Base-by-base conservation (phyloP, 1,140 invertebrate genomes). In the Mya arenaria region DNA sequence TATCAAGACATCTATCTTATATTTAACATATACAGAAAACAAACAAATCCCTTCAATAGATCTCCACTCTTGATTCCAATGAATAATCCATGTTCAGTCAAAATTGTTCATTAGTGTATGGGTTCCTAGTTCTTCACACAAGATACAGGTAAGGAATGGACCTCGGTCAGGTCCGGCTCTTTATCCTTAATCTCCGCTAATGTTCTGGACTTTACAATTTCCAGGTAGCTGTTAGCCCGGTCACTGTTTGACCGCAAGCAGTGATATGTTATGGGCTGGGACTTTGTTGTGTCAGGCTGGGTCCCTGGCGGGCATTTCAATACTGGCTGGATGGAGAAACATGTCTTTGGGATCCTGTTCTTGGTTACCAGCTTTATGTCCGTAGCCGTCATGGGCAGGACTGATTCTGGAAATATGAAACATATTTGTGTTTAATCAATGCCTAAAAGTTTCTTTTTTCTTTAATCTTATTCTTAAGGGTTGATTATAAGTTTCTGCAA, bases 291-390 rank as follows among this genome's bases (percentile, higher is more conserved):
- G 5, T 71, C 37, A 34, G 68, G 37, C 17, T 8, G 39, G 10
- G 48, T 81, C 19, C 25, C 34, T 32, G 78, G 28, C n/a, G 65
- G 78, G 52, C 78, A 81, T 65, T 65, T 62, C 65, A 19, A 69
- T 39, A 81, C 56, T 23, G 78, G 78, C n/a, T 58, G 34, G 55
- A 44, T 72, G 13, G 78, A 81, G 78, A 81, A 81, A 63, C 78
- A 81, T 5, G 44, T 55, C 25, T 58, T 81, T 10, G 15, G 52
- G 19, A 62, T 55, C 15, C 65, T 41, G 34, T 48, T 48, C 6
- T 58, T 32, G 23, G 8, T 63, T 25, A 30, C 17, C 25, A 41
- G 25, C 30, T 36, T 63, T 1, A 72, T 23, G 28, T 25, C 10
- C 19, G 66, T 81, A n/a, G 23, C 17, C 25, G 30, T 8, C 4